Evolutionary conservation across 2,113 vertebrate species (phyloP).

Genomic region (Euleptes europaea): DNA sequence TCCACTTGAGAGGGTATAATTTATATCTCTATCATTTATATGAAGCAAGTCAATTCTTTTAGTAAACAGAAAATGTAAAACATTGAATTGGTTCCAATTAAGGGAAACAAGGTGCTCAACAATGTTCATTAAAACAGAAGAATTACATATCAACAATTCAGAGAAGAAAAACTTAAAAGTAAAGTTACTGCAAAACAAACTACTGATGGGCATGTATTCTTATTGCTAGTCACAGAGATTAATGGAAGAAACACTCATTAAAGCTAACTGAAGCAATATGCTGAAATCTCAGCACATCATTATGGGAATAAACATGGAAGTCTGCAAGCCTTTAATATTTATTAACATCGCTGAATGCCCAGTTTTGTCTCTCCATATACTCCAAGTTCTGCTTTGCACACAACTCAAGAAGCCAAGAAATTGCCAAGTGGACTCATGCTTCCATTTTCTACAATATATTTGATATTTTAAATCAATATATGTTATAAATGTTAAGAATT

Average conservation of each 20-base stretch:
- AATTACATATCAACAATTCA: conserved; percentile 12
- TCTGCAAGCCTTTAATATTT: neutral
- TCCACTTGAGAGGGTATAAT: neutral
- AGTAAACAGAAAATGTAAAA: conserved; percentile 32
- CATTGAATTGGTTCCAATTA: conserved; percentile 41
- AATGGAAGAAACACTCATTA: neutral
- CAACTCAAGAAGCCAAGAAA: neutral
- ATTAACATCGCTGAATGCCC: neutral
- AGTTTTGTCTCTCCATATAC: neutral
- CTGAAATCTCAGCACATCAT: neutral
- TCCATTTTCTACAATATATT: neutral
- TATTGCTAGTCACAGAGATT: neutral
- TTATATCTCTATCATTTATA: conserved; percentile 15
- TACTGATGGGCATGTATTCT: neutral
- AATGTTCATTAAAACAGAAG: conserved; percentile 33
- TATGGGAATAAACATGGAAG: neutral
- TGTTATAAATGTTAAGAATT: too few relatives aligned
- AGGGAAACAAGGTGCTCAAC: conserved; percentile 40
- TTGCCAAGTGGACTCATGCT: neutral
- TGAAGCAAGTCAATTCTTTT: conserved; percentile 14
- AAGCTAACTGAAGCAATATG: neutral
- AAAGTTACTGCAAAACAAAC: neutral
- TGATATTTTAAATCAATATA: too few relatives aligned
- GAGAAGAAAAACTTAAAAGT: neutral
- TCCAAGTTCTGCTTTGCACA: neutral